A percentile compares a stretch with the other conserved stretches of the same genome.
These are phyloP conservation scores for Cygnus atratus DNA, from an alignment of 2,113 vertebrate species.

Conservation along the genomic window DNA sequence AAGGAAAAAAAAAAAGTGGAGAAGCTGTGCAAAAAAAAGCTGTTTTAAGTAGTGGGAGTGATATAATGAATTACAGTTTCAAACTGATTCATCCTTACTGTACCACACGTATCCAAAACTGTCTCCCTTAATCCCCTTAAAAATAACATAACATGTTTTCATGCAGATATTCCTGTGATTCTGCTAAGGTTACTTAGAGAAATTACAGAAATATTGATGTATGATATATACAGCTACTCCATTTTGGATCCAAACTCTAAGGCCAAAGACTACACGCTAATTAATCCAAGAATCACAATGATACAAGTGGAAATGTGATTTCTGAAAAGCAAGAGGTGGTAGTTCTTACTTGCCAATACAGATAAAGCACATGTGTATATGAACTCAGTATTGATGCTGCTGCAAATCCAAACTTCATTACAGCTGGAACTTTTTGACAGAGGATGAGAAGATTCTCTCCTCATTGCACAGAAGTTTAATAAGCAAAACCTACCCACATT, in stretches of 20 bases:
- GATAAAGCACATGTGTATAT: rapidly evolving
- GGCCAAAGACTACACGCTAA: background rate
- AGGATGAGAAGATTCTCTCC: background rate
- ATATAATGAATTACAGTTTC: background rate
- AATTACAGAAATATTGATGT: rapidly evolving
- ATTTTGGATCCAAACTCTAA: rapidly evolving
- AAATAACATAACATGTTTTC: background rate
- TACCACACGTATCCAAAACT: background rate
- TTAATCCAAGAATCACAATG: background rate
- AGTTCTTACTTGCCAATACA: background rate
- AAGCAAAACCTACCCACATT: background rate
- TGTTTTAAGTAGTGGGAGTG: background rate
- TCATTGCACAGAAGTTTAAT: background rate
- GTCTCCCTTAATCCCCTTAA: background rate
- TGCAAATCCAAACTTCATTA: background rate
- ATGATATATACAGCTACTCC: background rate
- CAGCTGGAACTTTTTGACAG: background rate
- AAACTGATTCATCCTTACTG: background rate
- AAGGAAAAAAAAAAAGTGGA: background rate
- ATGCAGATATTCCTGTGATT: background rate
- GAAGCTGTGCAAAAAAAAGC: background rate
- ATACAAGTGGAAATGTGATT: background rate
- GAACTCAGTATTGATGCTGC: background rate
- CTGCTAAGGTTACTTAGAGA: background rate
- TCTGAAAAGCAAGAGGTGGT: background rate